Evolutionary conservation across 2,888 invertebrate species (phyloP), one percentile per base, ranked within the genome.

Genomic region (Masnerella sp.): DNA sequence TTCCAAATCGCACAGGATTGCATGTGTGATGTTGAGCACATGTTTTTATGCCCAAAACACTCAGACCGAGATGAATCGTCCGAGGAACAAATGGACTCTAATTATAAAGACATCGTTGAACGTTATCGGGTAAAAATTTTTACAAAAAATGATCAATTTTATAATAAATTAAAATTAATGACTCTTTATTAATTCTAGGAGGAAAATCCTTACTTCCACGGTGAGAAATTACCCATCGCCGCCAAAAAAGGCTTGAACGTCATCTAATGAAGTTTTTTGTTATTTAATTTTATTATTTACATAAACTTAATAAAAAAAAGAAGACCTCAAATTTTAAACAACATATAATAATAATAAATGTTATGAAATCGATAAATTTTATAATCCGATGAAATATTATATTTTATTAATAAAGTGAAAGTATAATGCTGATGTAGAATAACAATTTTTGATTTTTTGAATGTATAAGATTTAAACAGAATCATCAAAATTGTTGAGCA

Each of bases 1-100:
- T 98, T 96, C 88, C 96, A 97, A 87, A 92, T 94, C 25, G 91
- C 95, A 1, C 97, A 98, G 88, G 94, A 96, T 73, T 99, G 99
- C 87, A 96, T 98, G 92, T 99, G 99, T 80, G 99, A 99, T 86
- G 93, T 94, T 9, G 99, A 99, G 83, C 99, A 99, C 88, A 99
- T 97, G 96, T 94, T 97, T 86, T 94, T 94, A 85, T 98, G 98
- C 86, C 93, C 95, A 0, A 90, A 91, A 1, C 89, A 89, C 36
- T 84, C 89, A 18, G 87, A 88, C 15, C 86, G 89, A 14, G 82
- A 84, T 8, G 79, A 79, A 12, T 68, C 64, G 8, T 45, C 62
- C 5, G 80, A 79, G 20, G 82, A 84, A 68, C 82, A 86, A 14
- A 86, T 90, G 11, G 89, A 90, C 74, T 87, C 91, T 2, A 91